Evolutionary conservation across 2,113 vertebrate genomes (phyloP).

Genomic region (Hyla sarda): DNA sequence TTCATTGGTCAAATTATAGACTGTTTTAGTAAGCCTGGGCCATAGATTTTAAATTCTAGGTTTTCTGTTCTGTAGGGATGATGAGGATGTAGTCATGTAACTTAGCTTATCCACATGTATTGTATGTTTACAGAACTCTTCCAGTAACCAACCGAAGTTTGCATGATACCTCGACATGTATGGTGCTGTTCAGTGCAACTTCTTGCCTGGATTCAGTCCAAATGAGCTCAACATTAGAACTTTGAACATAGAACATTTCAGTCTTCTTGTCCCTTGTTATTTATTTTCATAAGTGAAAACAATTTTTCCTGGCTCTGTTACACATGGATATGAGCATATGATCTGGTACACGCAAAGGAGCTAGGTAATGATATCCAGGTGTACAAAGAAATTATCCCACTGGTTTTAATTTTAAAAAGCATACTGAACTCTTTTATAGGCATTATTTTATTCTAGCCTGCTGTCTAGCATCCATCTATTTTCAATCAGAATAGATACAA

Average conservation of each 20-base stretch:
- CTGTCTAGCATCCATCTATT: neutral
- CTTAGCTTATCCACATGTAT: neutral
- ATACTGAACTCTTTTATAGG: neutral
- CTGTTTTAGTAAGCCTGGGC: no score
- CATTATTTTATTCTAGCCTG: neutral
- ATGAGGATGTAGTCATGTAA: neutral
- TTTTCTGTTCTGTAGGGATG: neutral
- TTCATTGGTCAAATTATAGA: no score
- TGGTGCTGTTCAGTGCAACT: neutral
- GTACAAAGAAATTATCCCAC: slow-evolving; percentile 15
- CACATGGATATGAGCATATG: neutral
- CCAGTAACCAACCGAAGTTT: neutral
- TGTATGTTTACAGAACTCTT: neutral
- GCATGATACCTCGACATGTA: slow-evolving; percentile 6
- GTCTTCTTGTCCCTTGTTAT: neutral
- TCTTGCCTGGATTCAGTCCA: neutral
- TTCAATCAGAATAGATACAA: neutral
- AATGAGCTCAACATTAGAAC: slow-evolving; percentile 29
- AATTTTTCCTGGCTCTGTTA: slow-evolving; percentile 16
- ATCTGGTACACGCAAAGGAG: neutral
- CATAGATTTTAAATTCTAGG: neutral
- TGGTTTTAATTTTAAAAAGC: neutral
- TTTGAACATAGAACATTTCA: slow-evolving; percentile 18
- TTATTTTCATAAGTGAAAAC: slow-evolving; percentile 33
- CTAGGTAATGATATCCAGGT: slow-evolving; percentile 5